These are phyloP conservation scores for Mactra quadrangularis DNA, from an alignment of 1,140 invertebrate species.

Conservation along the genomic window DNA sequence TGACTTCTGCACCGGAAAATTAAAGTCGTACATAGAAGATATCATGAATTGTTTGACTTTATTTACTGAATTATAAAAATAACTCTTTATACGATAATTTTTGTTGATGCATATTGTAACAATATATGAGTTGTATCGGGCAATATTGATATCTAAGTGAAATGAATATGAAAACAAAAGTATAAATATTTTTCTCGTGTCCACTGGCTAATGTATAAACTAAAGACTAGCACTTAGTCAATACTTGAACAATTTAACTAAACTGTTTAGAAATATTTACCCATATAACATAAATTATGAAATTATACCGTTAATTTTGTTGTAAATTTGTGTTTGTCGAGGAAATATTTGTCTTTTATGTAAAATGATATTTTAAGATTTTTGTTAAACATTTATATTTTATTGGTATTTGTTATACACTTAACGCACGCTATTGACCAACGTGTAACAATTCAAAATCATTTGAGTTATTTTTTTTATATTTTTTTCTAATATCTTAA, in stretches of 20 bases:
- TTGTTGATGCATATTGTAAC: conserved; percentile 52
- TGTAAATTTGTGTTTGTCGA: conserved; percentile 2
- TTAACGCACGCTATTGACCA: too few species aligned
- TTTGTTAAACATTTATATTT: too few species aligned
- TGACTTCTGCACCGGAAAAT: conserved; percentile 33
- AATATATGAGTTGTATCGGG: conserved; percentile 52
- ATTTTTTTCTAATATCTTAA: too few species aligned
- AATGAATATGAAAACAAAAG: conserved; percentile 54
- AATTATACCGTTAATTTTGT: conserved; percentile 9
- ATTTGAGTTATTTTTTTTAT: too few species aligned
- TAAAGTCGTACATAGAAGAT: conserved; percentile 22
- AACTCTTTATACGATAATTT: conserved; percentile 54
- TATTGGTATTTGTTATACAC: too few species aligned
- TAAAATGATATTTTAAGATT: neutral
- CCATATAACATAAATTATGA: conserved; percentile 24
- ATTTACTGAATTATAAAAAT: conserved; percentile 43
- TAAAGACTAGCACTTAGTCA: neutral
- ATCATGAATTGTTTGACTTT: conserved; percentile 28
- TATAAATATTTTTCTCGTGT: conserved; percentile 33
- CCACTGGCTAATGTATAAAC: neutral
- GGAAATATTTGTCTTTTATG: conserved; percentile 17
- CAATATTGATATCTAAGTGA: conserved; percentile 58
- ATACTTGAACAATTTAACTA: conserved; percentile 27
- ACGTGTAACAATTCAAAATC: too few species aligned
- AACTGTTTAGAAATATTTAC: conserved; percentile 19